Percentiles rank a stretch among this genome's conserved stretches.
phyloP scores from a whole-genome alignment of 2,888 invertebrate genomes.

The Pachymerium ferrugineum region DNA sequence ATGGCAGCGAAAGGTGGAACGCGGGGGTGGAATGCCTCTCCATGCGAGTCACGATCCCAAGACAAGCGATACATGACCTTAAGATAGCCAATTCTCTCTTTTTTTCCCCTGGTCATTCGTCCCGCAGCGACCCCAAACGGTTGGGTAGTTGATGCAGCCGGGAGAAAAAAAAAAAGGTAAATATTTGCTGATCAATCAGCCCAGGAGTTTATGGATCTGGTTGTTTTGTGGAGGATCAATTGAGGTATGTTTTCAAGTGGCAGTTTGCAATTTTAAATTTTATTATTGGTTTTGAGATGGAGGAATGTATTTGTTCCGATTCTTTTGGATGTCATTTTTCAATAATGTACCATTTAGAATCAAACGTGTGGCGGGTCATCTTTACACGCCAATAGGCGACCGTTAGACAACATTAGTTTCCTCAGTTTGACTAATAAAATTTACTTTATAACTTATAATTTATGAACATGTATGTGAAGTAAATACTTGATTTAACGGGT shows the following conservation, averaged over 20 bases:
- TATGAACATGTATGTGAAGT: no score
- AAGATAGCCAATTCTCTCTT: no score
- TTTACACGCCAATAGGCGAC: no score
- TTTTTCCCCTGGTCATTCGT: no score
- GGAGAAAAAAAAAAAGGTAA: not conserved
- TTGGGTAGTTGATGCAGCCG: no score
- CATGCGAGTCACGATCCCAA: not conserved
- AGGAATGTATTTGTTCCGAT: not conserved
- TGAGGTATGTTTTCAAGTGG: no score
- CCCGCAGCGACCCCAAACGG: not conserved
- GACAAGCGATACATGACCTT: not conserved
- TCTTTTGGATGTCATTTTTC: not conserved
- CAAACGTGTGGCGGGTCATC: not conserved
- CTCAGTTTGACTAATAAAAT: no score
- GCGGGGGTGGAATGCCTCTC: not conserved
- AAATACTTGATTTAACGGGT: no score
- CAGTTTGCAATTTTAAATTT: not conserved
- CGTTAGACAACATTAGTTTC: no score
- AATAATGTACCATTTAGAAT: slow-evolving; percentile 2
- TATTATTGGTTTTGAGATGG: not conserved
- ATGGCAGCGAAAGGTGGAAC: no score
- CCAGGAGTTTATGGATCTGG: not conserved
- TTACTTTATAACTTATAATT: no score
- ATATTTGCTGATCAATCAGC: slow-evolving; percentile 2
- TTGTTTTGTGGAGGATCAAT: no score